Base-by-base conservation (phyloP, 1,140 invertebrate genomes). In the Tenebrio molitor region DNA sequence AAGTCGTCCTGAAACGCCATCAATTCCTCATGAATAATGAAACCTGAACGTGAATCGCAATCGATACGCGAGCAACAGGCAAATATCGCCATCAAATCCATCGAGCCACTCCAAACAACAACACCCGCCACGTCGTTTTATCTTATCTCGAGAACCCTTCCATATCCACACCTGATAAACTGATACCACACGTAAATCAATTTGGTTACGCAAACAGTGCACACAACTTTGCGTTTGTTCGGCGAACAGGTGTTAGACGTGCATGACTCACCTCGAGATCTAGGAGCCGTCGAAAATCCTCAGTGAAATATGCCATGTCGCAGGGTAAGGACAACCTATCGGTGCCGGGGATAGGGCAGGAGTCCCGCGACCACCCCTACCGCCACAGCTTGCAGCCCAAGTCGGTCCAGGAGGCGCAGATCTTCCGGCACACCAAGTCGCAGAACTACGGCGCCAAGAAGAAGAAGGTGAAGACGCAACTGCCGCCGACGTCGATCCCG, bases 1-100 rank as follows among this genome's bases (percentile, higher is more conserved):
- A n/a, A n/a, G n/a, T n/a, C n/a, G 1, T 50, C 44, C 19, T 50
- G 16, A 50, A 17, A 19, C 15, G 8, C 15, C 15, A 29, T n/a
- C n/a, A 33, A 4, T 8, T 10, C 2, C 17, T 58, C 50, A n/a
- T 58, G 8, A 58, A 29, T 29, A 58, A 58, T 53, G n/a, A 53
- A 53, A 21, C 6, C 36, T 5, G 7, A 21, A 17, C 19, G 25
- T 15, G 16, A 34, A 29, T 53, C 21, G 17, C 16, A 53, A 53
- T 33, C 50, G 23, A 58, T 58, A 25, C 4, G 29, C n/a, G 50
- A n/a, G 50, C 50, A 58, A 58, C 50, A 58, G 50, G 50, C 50
- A 3, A 58, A 58, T 58, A 29, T 58, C 19, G 21, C 50, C 8
- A 8, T 15, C 50, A 58, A n/a, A 58, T 14, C 16, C 23, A 23